phyloP scores from a whole-genome alignment of 1,140 invertebrate species.

The Fragariocoptes setiger region DNA sequence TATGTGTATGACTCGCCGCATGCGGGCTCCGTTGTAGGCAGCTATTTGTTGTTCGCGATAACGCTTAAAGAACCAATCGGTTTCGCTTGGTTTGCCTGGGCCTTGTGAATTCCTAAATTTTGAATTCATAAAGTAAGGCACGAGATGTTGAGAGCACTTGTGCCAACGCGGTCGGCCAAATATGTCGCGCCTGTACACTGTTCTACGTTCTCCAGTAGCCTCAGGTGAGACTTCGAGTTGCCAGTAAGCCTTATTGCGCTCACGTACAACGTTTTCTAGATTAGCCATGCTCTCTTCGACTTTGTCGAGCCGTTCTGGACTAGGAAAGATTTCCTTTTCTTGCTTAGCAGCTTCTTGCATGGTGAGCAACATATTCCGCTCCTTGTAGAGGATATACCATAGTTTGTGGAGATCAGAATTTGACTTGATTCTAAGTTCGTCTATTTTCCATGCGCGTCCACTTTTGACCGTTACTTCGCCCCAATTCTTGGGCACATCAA shows the following conservation, averaged over 20 bases:
- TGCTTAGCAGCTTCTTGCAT: constrained; percentile 57
- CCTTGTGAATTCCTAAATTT: constrained; percentile 8
- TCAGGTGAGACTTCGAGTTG: constrained; percentile 45
- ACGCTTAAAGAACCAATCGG: constrained; percentile 9
- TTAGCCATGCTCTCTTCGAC: constrained; percentile 80
- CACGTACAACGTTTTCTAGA: constrained; percentile 56
- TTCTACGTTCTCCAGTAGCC: constrained; percentile 36
- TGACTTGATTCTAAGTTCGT: constrained; percentile 75
- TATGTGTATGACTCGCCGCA: constrained; percentile 16
- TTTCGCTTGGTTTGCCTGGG: constrained; percentile 6
- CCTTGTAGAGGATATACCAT: constrained; percentile 84
- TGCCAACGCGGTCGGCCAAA: constrained; percentile 12
- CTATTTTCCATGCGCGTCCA: constrained; percentile 50
- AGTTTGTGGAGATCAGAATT: constrained; percentile 87
- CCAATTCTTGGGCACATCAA: constrained; percentile 64
- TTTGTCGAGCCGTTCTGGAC: constrained; percentile 77
- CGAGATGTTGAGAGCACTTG: constrained; percentile 10
- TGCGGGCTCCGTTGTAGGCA: not conserved
- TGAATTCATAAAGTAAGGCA: constrained; percentile 11
- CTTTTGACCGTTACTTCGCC: constrained; percentile 35
- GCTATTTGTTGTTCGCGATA: constrained; percentile 7
- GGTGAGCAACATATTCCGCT: constrained; percentile 80
- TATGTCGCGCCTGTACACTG: constrained; percentile 21
- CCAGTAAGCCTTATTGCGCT: constrained; percentile 67
- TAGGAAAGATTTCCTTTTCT: constrained; percentile 42